Conservation (phyloP, 2,113 vertebrate genomes). For the Catharus minimus region DNA sequence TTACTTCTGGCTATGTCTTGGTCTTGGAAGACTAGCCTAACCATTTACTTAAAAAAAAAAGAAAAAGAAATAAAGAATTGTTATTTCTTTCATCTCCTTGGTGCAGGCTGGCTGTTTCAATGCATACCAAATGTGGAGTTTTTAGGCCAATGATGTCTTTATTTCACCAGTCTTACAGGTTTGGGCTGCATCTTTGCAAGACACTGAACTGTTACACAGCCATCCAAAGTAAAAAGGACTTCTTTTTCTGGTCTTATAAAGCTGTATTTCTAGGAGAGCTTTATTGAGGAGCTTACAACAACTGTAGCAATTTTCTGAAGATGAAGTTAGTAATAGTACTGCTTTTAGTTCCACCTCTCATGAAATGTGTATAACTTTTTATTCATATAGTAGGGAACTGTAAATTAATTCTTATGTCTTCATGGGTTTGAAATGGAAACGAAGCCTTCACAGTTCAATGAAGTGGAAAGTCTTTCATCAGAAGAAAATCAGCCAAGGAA, state of each 20-base stretch:
- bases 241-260: not conserved
- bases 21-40: not conserved
- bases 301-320: slow-evolving; percentile 18
- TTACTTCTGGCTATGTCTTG: not conserved
- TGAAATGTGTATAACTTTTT: not conserved
- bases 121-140: not conserved
- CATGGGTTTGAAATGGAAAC: slow-evolving; percentile 3
- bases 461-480: slow-evolving; percentile 62
- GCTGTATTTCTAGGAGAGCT: not conserved
- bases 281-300: not conserved
- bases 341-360: not conserved
- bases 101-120: not conserved
- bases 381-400: slow-evolving; percentile 16
- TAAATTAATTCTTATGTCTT: slow-evolving; percentile 46
- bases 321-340: not conserved
- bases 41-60: not conserved
- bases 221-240: not conserved
- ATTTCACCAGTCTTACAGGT: not conserved
- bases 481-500: slow-evolving; percentile 50
- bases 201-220: not conserved
- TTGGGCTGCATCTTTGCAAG: not conserved
- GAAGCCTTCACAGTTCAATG: slow-evolving; percentile 52
- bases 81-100: not conserved
- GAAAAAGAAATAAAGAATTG: not conserved
- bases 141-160: not conserved